Percentiles rank a stretch among this genome's conserved stretches.
These are phyloP conservation scores for Nibea albiflora DNA, from an alignment of 2,113 vertebrate species.

Conservation along the genomic window DNA sequence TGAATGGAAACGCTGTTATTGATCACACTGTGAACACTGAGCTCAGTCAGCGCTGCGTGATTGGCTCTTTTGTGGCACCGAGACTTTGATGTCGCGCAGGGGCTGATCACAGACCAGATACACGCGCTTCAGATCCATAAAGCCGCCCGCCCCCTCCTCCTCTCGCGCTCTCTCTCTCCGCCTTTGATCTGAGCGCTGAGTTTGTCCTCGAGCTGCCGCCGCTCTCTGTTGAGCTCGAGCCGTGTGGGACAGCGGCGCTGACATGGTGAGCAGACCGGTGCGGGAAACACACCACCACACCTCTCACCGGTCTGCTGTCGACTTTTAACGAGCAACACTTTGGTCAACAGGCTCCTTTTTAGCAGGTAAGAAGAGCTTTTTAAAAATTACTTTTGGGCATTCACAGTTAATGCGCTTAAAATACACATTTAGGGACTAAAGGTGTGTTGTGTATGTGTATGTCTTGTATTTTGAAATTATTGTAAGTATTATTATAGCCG, in stretches of 20 bases:
- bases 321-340: constrained; percentile 1
- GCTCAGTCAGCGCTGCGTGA: not conserved
- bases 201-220: constrained; percentile 82
- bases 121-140: constrained; percentile 87
- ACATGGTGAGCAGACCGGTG: constrained; percentile 69
- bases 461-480: not conserved
- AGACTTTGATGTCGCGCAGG: constrained; percentile 87
- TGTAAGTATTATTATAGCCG: not conserved
- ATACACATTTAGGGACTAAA: not conserved
- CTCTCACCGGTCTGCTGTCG: constrained; percentile 53
- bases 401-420: not conserved
- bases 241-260: constrained; percentile 63
- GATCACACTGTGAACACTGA: constrained; percentile 10
- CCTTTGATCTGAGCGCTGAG: constrained; percentile 91
- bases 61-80: constrained; percentile 1
- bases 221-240: constrained; percentile 72
- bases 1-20: not conserved
- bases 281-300: constrained; percentile 54
- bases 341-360: not conserved
- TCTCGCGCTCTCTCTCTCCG: constrained; percentile 54
- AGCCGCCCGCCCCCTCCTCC: constrained; percentile 73
- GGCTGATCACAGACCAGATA: constrained; percentile 92
- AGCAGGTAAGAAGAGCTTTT: constrained; percentile 62
- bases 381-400: not conserved
- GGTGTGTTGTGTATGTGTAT: not conserved